Evolutionary conservation across 2,888 invertebrate species (phyloP).

Genomic region (Andrena bucephala): DNA sequence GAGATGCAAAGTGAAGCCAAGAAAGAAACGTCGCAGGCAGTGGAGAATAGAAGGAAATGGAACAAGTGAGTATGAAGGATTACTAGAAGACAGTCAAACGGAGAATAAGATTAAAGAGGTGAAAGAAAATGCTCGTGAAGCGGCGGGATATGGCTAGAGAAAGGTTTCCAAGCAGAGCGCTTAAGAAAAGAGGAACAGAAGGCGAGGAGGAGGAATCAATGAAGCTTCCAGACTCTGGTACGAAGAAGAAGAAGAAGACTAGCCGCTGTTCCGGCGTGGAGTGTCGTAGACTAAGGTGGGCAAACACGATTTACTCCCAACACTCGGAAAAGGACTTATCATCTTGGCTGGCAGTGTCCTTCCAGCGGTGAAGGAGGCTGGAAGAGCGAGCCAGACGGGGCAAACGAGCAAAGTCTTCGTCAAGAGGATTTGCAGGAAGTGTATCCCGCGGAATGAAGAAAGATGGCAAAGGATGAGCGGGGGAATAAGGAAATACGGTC

Average conservation of each 20-base stretch:
- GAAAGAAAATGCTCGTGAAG: conserved; percentile 9
- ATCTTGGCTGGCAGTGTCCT: conserved; percentile 49
- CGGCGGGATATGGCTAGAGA: not conserved
- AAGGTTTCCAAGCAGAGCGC: conserved; percentile 8
- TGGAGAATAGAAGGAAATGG: not conserved
- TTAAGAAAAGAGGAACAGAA: conserved; percentile 19
- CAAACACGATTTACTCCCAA: conserved; percentile 71
- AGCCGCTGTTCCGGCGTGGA: conserved; percentile 37
- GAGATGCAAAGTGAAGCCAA: not conserved
- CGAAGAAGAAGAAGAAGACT: conserved; percentile 11
- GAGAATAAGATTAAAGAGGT: conserved; percentile 1
- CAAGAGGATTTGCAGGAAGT: conserved; percentile 63
- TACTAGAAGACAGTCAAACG: not conserved
- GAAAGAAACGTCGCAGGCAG: not conserved
- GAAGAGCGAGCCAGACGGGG: conserved; percentile 42
- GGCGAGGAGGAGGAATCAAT: not conserved
- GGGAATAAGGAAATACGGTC: conserved; percentile 65
- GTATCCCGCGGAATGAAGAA: conserved; percentile 60
- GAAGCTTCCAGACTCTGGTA: conserved; percentile 15
- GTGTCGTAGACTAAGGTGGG: conserved; percentile 50
- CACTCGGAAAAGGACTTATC: conserved; percentile 67
- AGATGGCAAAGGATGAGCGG: conserved; percentile 35
- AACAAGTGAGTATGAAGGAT: not conserved
- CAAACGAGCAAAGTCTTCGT: conserved; percentile 70
- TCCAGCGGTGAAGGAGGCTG: conserved; percentile 23